Evolutionary conservation across 1,140 invertebrate genomes (phyloP).

Genomic region (Pogonognathellus flavescens): DNA sequence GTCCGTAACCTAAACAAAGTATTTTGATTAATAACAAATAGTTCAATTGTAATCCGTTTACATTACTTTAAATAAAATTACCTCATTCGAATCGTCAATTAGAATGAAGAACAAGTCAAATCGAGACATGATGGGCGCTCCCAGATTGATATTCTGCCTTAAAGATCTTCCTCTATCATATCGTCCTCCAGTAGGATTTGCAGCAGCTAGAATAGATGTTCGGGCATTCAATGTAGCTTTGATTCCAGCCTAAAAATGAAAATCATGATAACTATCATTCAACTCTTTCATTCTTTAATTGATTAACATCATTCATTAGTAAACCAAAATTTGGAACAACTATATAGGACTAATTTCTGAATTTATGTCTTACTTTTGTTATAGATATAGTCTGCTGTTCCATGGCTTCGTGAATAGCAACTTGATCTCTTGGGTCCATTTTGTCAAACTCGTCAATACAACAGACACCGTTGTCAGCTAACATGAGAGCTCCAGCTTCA

Average conservation of each 20-base stretch:
- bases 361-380: slow-evolving; percentile 83
- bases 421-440: slow-evolving; percentile 98
- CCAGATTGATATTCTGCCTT: slow-evolving; percentile 93
- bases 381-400: slow-evolving; percentile 99
- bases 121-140: slow-evolving; percentile 98
- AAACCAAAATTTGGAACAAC: no score
- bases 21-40: not conserved
- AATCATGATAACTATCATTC: no score
- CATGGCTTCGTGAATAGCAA: slow-evolving; percentile 99
- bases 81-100: slow-evolving; percentile 95
- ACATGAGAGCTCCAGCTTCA: slow-evolving; percentile 98
- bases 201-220: slow-evolving; percentile 97
- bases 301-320: no score
- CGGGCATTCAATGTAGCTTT: slow-evolving; percentile 97
- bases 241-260: slow-evolving; percentile 86
- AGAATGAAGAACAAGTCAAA: slow-evolving; percentile 99
- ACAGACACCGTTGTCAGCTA: slow-evolving; percentile 99
- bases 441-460: slow-evolving; percentile 99
- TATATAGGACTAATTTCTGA: no score
- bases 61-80: no score
- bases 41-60: no score
- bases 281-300: no score
- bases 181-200: slow-evolving; percentile 95
- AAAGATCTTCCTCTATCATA: slow-evolving; percentile 96
- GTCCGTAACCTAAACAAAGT: slow-evolving; percentile 78